Evolutionary conservation across 2,888 invertebrate species (phyloP), one percentile per base, ranked within the genome.

Genomic region (Elysia crispata): DNA sequence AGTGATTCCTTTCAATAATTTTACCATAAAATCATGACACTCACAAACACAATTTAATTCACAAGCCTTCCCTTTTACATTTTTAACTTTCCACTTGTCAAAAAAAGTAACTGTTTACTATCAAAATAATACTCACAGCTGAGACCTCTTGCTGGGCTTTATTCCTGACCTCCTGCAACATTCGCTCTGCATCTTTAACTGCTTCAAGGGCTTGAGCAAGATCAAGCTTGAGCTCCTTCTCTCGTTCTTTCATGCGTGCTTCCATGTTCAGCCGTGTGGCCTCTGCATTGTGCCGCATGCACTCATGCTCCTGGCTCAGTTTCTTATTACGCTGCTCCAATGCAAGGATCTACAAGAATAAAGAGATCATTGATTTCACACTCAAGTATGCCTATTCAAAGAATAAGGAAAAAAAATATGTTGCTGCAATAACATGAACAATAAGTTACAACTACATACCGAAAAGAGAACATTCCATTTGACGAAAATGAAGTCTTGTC

Each of bases 301-400:
- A 81, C 18, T 81, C 81, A 11, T 70, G 66, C 25, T 83, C 83
- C 30, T 81, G 81, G 11, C 79, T 70, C 20, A 83, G 69, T 64
- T 82, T 83, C 67, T 83, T 83, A 57, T 76, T 81, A 50, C 82
- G 82, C 20, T 23, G 64, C 41, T 83, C 83, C n/a, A n/a, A n/a
- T n/a, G n/a, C n/a, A n/a, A n/a, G n/a, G n/a, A n/a, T n/a, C n/a
- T n/a, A n/a, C n/a, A n/a, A n/a, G n/a, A n/a, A n/a, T n/a, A n/a
- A n/a, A n/a, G n/a, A n/a, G n/a, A n/a, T n/a, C n/a, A n/a, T n/a
- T n/a, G n/a, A n/a, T n/a, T n/a, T n/a, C n/a, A n/a, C n/a, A n/a
- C n/a, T n/a, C n/a, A n/a, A n/a, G n/a, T n/a, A n/a, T n/a, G n/a
- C n/a, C n/a, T n/a, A n/a, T n/a, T n/a, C n/a, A n/a, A n/a, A n/a